Evolutionary conservation across 2,888 invertebrate genomes (phyloP).

Genomic region (Melinopterus prodromus): DNA sequence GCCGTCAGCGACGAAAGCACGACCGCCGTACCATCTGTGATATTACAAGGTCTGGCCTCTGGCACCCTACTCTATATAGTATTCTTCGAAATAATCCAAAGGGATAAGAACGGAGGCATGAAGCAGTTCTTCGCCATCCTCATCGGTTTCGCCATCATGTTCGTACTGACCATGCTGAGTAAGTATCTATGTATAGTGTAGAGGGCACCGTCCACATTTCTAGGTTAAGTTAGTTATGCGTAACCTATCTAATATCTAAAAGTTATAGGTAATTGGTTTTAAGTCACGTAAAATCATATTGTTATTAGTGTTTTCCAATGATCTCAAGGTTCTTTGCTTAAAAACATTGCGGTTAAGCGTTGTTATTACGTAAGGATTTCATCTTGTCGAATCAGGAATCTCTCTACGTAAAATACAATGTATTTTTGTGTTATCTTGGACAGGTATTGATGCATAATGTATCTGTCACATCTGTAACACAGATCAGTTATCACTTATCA

Average conservation of each 20-base stretch:
- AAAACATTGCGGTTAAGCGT: not conserved
- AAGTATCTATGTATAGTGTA: conserved; percentile 39
- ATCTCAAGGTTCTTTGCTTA: not conserved
- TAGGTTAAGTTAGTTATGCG: not conserved
- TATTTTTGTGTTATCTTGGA: no score
- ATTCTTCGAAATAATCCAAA: conserved; percentile 92
- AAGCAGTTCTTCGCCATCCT: conserved; percentile 72
- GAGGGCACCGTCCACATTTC: not conserved
- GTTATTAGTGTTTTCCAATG: not conserved
- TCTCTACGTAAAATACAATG: no score
- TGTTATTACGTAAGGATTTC: no score
- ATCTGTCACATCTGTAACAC: no score
- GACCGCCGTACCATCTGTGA: conserved; percentile 70
- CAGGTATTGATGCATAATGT: no score
- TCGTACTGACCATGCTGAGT: conserved; percentile 57
- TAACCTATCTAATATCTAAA: no score
- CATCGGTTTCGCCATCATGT: conserved; percentile 77
- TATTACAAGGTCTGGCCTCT: conserved; percentile 85
- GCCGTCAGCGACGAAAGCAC: conserved; percentile 67
- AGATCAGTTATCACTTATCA: no score
- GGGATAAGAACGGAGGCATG: conserved; percentile 67
- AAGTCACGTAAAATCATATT: not conserved
- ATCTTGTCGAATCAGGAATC: no score
- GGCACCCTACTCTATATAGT: conserved; percentile 95
- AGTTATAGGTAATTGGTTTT: not conserved